These are phyloP conservation scores for Corvus hawaiiensis DNA, from an alignment of 2,113 vertebrate genomes.

Conservation along the genomic window DNA sequence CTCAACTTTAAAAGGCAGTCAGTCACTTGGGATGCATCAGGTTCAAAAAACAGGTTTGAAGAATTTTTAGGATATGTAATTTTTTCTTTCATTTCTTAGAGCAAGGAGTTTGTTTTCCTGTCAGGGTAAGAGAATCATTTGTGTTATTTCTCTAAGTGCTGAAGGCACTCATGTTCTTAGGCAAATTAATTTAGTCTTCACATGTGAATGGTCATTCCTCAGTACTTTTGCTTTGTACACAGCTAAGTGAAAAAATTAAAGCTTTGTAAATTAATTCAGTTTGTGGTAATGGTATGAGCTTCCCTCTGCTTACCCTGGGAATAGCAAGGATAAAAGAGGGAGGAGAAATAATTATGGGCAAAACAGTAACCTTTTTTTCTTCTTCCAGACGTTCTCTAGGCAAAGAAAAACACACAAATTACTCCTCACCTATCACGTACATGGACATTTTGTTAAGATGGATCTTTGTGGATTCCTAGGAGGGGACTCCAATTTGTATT, in stretches of 20 bases:
- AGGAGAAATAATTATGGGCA: slow-evolving; percentile 24
- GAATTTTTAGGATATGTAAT: not conserved
- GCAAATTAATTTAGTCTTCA: slow-evolving; percentile 19
- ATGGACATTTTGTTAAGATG: slow-evolving; percentile 57
- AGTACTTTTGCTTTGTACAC: not conserved
- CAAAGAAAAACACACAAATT: slow-evolving; percentile 42
- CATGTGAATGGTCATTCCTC: not conserved
- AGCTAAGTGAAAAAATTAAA: slow-evolving; percentile 56
- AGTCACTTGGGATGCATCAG: not conserved
- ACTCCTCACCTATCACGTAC: slow-evolving; percentile 28
- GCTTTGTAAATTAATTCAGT: slow-evolving; percentile 25
- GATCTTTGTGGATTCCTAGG: slow-evolving; percentile 53
- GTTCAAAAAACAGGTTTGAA: not conserved
- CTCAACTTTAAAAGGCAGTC: not conserved
- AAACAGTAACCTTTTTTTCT: slow-evolving; percentile 62
- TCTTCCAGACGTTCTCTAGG: slow-evolving; percentile 27
- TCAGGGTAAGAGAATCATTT: not conserved
- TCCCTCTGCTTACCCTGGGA: not conserved
- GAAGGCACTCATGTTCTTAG: not conserved
- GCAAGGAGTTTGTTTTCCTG: not conserved
- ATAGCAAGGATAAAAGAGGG: not conserved
- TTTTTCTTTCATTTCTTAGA: not conserved
- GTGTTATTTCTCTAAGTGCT: not conserved
- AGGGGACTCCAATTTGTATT: slow-evolving; percentile 59
- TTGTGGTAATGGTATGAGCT: not conserved